Conservation (phyloP, 2,797 vertebrate species). For the Poeciliopsis gracilis region DNA sequence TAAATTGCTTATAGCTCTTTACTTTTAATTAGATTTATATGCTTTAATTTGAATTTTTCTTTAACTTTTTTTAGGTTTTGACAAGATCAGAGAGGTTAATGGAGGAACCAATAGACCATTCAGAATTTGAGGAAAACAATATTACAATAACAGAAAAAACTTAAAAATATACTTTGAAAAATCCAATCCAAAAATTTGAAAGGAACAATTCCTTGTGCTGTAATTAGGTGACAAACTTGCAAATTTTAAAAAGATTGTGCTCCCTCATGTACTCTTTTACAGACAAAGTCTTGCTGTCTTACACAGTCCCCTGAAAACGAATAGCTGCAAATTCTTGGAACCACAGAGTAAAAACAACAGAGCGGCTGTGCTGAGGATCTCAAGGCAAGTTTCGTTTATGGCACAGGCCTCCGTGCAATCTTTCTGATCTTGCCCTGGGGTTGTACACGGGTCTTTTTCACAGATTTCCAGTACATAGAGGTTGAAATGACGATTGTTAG, state of each 20-base stretch:
- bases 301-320: slow-evolving; percentile 44
- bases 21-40: not conserved
- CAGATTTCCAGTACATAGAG: slow-evolving; percentile 89
- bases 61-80: slow-evolving; percentile 13
- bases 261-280: slow-evolving; percentile 90
- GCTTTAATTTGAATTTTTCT: not conserved
- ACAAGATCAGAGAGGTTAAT: slow-evolving; percentile 83
- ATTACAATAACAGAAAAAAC: not conserved
- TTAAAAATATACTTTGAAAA: not conserved
- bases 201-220: slow-evolving; percentile 5
- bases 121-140: slow-evolving; percentile 31
- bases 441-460: slow-evolving; percentile 89
- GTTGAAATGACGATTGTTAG: slow-evolving; percentile 90
- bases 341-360: slow-evolving; percentile 35
- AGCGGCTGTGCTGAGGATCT: slow-evolving; percentile 58
- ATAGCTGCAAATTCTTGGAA: slow-evolving; percentile 43
- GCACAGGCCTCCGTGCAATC: slow-evolving; percentile 85
- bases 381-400: slow-evolving; percentile 70
- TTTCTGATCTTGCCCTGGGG: slow-evolving; percentile 92
- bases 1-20: not conserved
- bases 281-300: slow-evolving; percentile 76
- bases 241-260: slow-evolving; percentile 66
- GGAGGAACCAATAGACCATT: slow-evolving; percentile 60
- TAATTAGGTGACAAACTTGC: not conserved
- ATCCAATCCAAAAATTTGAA: not conserved